Conservation (phyloP, 2,113 vertebrate species). For the Illadopsis cleaveri region DNA sequence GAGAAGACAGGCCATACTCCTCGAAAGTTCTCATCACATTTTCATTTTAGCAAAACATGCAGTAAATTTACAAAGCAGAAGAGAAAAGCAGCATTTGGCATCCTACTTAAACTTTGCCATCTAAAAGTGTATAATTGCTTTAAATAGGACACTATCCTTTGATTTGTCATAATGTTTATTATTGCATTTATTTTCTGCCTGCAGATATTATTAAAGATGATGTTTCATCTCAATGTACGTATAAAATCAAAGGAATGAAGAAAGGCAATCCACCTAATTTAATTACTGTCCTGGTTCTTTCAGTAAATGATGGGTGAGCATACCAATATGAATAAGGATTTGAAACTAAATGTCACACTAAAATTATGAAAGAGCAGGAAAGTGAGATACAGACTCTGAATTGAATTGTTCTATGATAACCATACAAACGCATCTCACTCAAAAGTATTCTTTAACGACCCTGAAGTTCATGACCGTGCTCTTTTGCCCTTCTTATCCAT, state of each 20-base stretch:
- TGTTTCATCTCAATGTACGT: constrained; percentile 48
- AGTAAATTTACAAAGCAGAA: neutral
- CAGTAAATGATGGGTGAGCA: constrained; percentile 53
- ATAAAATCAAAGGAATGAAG: constrained; percentile 54
- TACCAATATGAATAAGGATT: constrained; percentile 40
- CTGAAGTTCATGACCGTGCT: neutral
- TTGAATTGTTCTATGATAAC: constrained; percentile 48
- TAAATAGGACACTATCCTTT: constrained; percentile 15
- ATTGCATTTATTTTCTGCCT: constrained; percentile 49
- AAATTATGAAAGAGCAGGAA: constrained; percentile 50
- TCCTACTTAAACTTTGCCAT: constrained; percentile 16
- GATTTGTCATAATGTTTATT: constrained; percentile 54
- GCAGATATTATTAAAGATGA: constrained; percentile 41
- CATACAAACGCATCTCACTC: constrained; percentile 12
- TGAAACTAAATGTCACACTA: constrained; percentile 35
- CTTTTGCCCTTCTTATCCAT: neutral
- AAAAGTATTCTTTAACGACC: constrained; percentile 31
- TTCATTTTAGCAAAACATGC: neutral
- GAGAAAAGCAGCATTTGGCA: neutral
- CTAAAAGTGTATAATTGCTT: constrained; percentile 16
- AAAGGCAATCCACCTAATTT: constrained; percentile 41
- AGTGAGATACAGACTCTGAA: constrained; percentile 51
- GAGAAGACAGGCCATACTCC: neutral
- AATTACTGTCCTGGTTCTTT: constrained; percentile 61
- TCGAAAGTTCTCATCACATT: neutral